A percentile compares a stretch with the other conserved stretches of the same genome.
phyloP scores from a whole-genome alignment of 2,888 invertebrate genomes.

The Campoplex nolae region DNA sequence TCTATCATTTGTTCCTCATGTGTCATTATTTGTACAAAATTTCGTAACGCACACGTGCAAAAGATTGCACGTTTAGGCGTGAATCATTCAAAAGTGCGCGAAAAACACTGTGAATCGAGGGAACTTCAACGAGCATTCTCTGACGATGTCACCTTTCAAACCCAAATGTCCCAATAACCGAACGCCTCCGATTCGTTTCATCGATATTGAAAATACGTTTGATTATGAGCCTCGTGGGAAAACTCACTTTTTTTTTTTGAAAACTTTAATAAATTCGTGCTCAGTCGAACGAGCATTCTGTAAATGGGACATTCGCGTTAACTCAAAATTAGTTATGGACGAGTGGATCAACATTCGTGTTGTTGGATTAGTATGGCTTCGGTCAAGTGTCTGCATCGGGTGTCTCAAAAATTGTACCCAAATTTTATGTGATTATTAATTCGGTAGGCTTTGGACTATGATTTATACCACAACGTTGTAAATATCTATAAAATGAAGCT shows the following conservation, averaged over 20 bases:
- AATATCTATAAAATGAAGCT: no score
- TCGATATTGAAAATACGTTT: background rate
- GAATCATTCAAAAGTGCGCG: background rate
- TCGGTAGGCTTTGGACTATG: background rate
- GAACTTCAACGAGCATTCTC: background rate
- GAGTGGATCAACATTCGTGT: constrained; percentile 22
- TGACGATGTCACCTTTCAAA: background rate
- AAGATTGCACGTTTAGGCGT: constrained; percentile 47
- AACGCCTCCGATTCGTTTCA: background rate
- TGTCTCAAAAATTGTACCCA: background rate
- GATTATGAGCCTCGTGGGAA: background rate
- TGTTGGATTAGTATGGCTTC: constrained; percentile 34
- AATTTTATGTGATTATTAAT: background rate
- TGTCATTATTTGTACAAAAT: constrained; percentile 64
- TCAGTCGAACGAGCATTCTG: constrained; percentile 6
- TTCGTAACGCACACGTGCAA: constrained; percentile 38
- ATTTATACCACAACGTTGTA: no score
- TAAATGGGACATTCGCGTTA: constrained; percentile 31
- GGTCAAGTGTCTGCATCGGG: background rate
- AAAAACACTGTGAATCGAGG: background rate
- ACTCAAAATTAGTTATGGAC: constrained; percentile 48
- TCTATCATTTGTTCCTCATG: constrained; percentile 1
- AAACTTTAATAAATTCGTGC: constrained; percentile 8
- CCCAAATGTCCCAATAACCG: constrained; percentile 25
- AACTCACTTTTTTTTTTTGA: background rate